Base-by-base conservation (phyloP, 2,113 vertebrate genomes). In the Nothoprocta perdicaria region DNA sequence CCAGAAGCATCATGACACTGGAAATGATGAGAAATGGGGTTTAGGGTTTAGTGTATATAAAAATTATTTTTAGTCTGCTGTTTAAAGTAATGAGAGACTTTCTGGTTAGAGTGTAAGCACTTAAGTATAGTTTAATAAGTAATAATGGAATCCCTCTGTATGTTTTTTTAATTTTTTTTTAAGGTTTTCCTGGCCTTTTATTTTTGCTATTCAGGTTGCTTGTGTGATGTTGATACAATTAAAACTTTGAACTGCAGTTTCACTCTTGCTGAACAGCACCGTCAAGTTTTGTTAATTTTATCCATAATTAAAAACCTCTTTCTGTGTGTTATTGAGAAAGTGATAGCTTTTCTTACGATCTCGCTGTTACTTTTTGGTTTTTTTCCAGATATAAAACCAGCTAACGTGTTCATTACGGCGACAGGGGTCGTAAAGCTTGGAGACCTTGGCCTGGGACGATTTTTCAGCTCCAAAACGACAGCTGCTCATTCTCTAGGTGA, bases 401-500 rank as follows among this genome's bases (percentile, higher is more conserved):
- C 99, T 66, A 99, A 99, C 80, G 99, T 99, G 86, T 99, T 99
- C 98, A 99, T 99, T 97, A 99, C 99, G 86, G 99, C 99, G 92
- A 99, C 98, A 61, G 99, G 99, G 69, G 99, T 99, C 95, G 99
- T 99, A 79, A 99, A 99, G 96, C 98, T 99, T 82, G 99, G 99
- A 93, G 99, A 99, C 89, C 97, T 99, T 86, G 99, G 99, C 23
- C 97, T 99, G 90, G 99, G 99, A 77, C 98, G 99, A 43, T 99
- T 99, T 98, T 99, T 99, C 97, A 99, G 99, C 95, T 99, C 99
- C 88, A 99, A 99, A 98, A 99, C 99, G 87, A 99, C 99, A 65
- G 99, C 98, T 24, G 99, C 99, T 95, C 99, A 99, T 98, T 99
- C 99, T 89, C 97, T 99, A 97, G 99, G 99, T 99, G 97, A 98